Percentiles rank a stretch among this genome's conserved stretches.
Evolutionary conservation across 2,113 vertebrate species (phyloP).

Genomic region (Corvus cornix): DNA sequence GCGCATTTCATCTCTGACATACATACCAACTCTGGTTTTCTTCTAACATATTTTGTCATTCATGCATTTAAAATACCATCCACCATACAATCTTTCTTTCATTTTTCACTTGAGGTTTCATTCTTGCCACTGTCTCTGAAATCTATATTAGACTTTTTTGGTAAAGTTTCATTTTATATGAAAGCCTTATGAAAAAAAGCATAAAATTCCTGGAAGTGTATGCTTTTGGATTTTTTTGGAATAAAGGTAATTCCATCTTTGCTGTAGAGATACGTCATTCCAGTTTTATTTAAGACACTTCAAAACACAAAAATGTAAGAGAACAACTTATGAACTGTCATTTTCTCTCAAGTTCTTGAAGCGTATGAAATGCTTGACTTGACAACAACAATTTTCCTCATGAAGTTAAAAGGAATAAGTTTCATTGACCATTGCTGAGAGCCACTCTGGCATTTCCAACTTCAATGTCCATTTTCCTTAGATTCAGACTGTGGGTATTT

Average conservation of each 20-base stretch:
- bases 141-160: neutral
- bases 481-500: neutral
- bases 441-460: neutral
- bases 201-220: neutral
- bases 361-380: neutral
- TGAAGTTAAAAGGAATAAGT: neutral
- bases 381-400: neutral
- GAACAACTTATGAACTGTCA: neutral
- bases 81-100: neutral
- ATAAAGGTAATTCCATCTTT: neutral
- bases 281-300: neutral
- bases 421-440: neutral
- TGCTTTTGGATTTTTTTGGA: neutral
- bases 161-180: neutral
- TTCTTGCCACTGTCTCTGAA: neutral
- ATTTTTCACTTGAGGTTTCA: neutral
- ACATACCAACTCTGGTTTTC: rapidly evolving
- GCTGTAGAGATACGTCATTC: neutral
- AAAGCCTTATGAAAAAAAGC: neutral
- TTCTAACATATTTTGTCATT: neutral
- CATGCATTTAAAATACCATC: neutral
- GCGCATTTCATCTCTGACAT: neutral
- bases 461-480: neutral
- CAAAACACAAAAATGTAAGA: neutral
- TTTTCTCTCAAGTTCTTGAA: neutral